A percentile compares a stretch with the other conserved stretches of the same genome.
Evolutionary conservation across 2,888 invertebrate genomes (phyloP).

Genomic region (Pinctada fucata): DNA sequence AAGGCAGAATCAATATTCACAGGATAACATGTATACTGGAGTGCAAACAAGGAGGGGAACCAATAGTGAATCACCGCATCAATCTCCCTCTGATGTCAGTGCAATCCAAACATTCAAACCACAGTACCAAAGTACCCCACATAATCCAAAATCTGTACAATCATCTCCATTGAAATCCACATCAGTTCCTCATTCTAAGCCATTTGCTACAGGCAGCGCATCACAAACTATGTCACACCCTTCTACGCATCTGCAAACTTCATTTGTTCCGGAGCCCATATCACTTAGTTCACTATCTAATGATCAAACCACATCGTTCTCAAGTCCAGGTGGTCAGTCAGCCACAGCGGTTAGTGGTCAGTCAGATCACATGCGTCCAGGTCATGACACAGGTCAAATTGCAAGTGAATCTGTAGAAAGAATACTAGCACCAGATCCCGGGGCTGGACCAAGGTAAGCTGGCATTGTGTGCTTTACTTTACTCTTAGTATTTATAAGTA

Average conservation of each 20-base stretch:
- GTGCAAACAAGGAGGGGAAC: neutral
- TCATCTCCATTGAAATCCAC: neutral
- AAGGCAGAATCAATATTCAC: neutral
- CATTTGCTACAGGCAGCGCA: slow-evolving; percentile 21
- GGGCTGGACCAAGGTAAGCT: neutral
- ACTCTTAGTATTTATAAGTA: too few species aligned
- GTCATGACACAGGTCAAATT: neutral
- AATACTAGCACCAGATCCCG: neutral
- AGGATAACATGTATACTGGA: neutral
- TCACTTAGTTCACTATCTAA: too few species aligned
- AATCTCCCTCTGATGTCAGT: neutral
- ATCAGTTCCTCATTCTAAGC: neutral
- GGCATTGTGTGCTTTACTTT: too few species aligned
- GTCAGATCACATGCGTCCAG: too few species aligned
- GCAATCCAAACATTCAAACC: neutral
- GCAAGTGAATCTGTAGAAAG: neutral
- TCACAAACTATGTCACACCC: neutral
- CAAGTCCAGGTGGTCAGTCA: too few species aligned
- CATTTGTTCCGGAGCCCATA: too few species aligned
- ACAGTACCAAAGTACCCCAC: slow-evolving; percentile 5
- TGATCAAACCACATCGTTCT: too few species aligned
- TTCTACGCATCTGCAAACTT: neutral
- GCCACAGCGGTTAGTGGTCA: too few species aligned
- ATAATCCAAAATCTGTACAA: neutral
- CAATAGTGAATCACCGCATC: neutral